A percentile compares a stretch with the other conserved stretches of the same genome.
phyloP scores from a whole-genome alignment of 2,113 vertebrate genomes.

The Hirundichthys speculiger region DNA sequence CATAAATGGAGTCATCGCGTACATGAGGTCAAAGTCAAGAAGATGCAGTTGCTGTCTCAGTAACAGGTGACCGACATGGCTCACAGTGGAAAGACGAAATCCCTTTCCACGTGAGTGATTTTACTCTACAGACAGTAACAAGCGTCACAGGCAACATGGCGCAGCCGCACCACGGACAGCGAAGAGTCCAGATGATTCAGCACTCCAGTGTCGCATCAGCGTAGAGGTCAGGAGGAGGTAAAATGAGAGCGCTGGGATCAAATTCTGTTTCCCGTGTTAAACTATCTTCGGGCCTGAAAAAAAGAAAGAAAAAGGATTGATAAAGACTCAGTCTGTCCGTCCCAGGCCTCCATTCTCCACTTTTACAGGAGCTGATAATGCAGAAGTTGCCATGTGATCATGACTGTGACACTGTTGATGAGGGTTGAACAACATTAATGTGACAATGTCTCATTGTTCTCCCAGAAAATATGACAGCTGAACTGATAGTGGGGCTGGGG shows the following conservation, averaged over 20 bases:
- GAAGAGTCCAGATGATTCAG: neutral
- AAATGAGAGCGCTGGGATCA: slow-evolving; percentile 45
- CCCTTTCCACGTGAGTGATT: slow-evolving; percentile 13
- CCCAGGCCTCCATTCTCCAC: neutral
- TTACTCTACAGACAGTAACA: slow-evolving; percentile 10
- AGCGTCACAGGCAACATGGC: neutral
- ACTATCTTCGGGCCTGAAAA: slow-evolving; percentile 39
- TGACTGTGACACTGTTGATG: neutral
- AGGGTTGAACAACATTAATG: neutral
- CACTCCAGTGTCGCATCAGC: slow-evolving; percentile 55
- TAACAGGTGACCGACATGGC: slow-evolving; percentile 6
- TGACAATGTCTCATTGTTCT: neutral
- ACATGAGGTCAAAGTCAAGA: slow-evolving; percentile 17
- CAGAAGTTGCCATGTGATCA: neutral
- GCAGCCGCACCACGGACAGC: neutral
- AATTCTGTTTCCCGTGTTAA: slow-evolving; percentile 22
- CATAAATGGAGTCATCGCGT: slow-evolving; percentile 7
- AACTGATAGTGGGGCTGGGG: slow-evolving; percentile 5
- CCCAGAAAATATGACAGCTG: neutral
- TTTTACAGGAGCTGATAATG: neutral
- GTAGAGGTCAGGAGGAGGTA: slow-evolving; percentile 82
- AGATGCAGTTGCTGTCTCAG: slow-evolving; percentile 17
- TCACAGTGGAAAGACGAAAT: too few species aligned
- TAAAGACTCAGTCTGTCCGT: neutral
- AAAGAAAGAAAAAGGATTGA: neutral